Evolutionary conservation across 2,797 vertebrate species (phyloP), one percentile per base, ranked within the genome.

Genomic region (Remorina albescens): DNA sequence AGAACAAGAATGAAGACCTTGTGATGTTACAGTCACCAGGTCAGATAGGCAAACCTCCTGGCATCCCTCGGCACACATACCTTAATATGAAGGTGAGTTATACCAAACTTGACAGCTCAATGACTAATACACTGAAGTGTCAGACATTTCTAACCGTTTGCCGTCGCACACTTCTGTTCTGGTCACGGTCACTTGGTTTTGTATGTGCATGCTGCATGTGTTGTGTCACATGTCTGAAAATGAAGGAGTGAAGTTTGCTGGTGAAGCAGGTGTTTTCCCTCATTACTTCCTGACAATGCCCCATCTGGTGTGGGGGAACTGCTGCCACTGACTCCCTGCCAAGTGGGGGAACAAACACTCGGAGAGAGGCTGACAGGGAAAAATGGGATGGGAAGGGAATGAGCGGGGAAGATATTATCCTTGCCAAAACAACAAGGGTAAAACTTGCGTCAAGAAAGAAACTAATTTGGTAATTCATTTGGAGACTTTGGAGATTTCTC

Each of bases 251-350:
- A 55, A 78, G 80, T 81, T 83, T 36, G 60, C 26, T 12, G 84
- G 81, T 89, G 83, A 90, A 89, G 91, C 91, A 93, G 92, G 91
- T 93, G 92, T 90, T 91, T 84, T 86, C 83, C 85, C 85, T 91
- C 92, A 94, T 93, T 93, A 93, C 91, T 90, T 84, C 76, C 87
- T 87, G 86, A 92, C 89, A 87, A 90, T 88, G 74, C 71, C 85
- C 91, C 93, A 93, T 93, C 92, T 94, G 93, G 88, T 85, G 86
- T 37, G 13, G 59, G 71, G 74, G 74, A 79, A 76, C 70, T 67
- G 72, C 78, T 82, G 90, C 88, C 80, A 78, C 78, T 23, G 81
- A 87, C 86, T 88, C 79, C 82, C 85, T 90, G 88, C 90, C 92
- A 91, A 89, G 75, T 32, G 61, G n/a, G 74, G 82, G 84, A 90